phyloP scores from a whole-genome alignment of 2,888 invertebrate species.

The Cerceris ruficornis region DNA sequence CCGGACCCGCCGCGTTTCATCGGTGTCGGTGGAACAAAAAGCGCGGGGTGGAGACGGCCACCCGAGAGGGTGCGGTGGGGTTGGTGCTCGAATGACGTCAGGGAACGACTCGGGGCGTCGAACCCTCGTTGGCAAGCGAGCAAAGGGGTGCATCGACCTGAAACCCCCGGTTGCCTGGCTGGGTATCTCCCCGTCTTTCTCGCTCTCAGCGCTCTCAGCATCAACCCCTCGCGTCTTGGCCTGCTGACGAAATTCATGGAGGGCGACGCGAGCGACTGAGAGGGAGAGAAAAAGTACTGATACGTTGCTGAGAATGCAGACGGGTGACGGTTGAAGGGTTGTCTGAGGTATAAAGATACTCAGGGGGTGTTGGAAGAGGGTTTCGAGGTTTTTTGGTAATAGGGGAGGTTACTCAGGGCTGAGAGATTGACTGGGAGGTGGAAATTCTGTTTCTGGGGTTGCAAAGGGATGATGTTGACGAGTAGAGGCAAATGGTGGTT shows the following conservation, averaged over 20 bases:
- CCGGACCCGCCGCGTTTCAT: conserved; percentile 41
- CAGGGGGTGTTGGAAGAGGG: too few relatives aligned
- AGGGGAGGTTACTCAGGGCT: too few relatives aligned
- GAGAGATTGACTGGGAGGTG: too few relatives aligned
- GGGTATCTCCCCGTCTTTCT: conserved; percentile 63
- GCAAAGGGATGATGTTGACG: too few relatives aligned
- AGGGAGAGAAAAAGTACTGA: neutral
- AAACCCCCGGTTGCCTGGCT: conserved; percentile 76
- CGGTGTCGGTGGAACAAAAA: conserved; percentile 47
- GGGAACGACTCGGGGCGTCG: conserved; percentile 75
- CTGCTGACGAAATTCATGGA: neutral
- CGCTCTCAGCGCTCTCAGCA: conserved; percentile 26
- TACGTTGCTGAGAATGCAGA: neutral
- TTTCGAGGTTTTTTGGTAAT: too few relatives aligned
- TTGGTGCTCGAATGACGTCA: conserved; percentile 76
- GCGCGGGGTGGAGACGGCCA: conserved; percentile 47
- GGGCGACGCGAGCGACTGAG: neutral
- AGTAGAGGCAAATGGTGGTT: too few relatives aligned
- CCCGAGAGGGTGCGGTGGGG: conserved; percentile 45
- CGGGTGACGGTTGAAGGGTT: neutral
- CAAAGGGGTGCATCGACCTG: conserved; percentile 77
- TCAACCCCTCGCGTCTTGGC: neutral
- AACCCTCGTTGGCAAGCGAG: conserved; percentile 71
- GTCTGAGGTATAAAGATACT: too few relatives aligned
- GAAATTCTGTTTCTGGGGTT: too few relatives aligned